A percentile compares a stretch with the other conserved stretches of the same genome.
These are phyloP conservation scores for Amphimallon solstitiale DNA, from an alignment of 2,888 invertebrate genomes.

Conservation along the genomic window DNA sequence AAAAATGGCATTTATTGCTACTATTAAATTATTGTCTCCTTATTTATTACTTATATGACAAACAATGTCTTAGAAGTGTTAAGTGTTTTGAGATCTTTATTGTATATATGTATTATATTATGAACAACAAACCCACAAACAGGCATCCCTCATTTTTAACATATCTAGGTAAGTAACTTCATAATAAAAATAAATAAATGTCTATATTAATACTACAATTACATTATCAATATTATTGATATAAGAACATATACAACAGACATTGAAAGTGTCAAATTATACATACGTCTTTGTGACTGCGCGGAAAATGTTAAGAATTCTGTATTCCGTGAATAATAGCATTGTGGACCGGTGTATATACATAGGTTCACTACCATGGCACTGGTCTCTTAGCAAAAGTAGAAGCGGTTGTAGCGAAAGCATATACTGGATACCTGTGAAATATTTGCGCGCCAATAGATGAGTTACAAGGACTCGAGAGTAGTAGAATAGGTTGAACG, in stretches of 20 bases:
- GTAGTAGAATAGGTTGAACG: background rate
- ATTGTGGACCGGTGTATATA: slow-evolving; percentile 59
- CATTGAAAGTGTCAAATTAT: slow-evolving; percentile 47
- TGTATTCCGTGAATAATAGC: slow-evolving; percentile 61
- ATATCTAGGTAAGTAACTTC: no score
- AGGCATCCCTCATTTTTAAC: no score
- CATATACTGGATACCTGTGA: slow-evolving; percentile 38
- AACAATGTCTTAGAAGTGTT: no score
- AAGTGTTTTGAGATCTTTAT: no score
- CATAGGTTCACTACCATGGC: slow-evolving; percentile 50
- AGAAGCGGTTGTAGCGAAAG: slow-evolving; percentile 20
- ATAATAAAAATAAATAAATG: no score
- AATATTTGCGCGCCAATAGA: slow-evolving; percentile 42
- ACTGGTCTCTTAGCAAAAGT: slow-evolving; percentile 38
- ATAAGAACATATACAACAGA: slow-evolving; percentile 44
- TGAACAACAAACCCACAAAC: no score
- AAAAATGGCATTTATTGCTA: no score
- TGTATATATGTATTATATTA: no score
- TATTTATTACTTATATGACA: no score
- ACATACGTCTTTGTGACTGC: slow-evolving; percentile 47
- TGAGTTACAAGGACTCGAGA: slow-evolving; percentile 38
- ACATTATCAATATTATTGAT: slow-evolving; percentile 37
- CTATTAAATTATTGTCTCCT: no score
- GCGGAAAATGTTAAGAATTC: slow-evolving; percentile 58
- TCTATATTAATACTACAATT: no score